Conservation (phyloP, 2,888 invertebrate genomes). For the Lasioglossum pauxillum region DNA sequence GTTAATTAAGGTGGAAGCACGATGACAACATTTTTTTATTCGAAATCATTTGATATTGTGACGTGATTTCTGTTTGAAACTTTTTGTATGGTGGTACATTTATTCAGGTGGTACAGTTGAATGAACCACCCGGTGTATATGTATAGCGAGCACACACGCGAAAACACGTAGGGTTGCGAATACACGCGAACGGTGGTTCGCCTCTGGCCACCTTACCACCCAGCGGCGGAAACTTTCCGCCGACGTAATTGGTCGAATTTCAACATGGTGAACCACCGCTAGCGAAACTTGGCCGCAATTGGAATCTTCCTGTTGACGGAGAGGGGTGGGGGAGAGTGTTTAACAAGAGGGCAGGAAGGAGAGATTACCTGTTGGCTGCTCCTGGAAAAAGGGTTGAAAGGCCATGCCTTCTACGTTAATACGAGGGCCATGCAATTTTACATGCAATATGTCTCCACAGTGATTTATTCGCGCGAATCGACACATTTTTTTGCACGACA, state of each 20-base stretch:
- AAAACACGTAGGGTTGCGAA: background rate
- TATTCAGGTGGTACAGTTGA: background rate
- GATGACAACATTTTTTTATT: too few species aligned
- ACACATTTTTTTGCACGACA: background rate
- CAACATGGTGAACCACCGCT: conserved; percentile 64
- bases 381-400: background rate
- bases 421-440: too few species aligned
- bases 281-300: conserved; percentile 75
- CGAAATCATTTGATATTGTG: too few species aligned
- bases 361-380: background rate
- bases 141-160: background rate
- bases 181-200: background rate
- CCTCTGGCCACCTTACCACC: conserved; percentile 28
- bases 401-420: background rate
- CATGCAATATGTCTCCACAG: background rate
- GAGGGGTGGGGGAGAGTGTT: background rate
- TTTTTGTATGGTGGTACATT: background rate
- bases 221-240: conserved; percentile 65
- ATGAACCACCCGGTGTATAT: background rate
- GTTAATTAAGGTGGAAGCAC: too few species aligned
- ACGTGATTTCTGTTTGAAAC: background rate
- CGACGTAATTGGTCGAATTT: conserved; percentile 78
- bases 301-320: conserved; percentile 29
- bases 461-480: background rate
- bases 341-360: background rate